A percentile compares a stretch with the other conserved stretches of the same genome.
Evolutionary conservation across 2,888 invertebrate genomes (phyloP).

Genomic region (Zelleria hepariella): DNA sequence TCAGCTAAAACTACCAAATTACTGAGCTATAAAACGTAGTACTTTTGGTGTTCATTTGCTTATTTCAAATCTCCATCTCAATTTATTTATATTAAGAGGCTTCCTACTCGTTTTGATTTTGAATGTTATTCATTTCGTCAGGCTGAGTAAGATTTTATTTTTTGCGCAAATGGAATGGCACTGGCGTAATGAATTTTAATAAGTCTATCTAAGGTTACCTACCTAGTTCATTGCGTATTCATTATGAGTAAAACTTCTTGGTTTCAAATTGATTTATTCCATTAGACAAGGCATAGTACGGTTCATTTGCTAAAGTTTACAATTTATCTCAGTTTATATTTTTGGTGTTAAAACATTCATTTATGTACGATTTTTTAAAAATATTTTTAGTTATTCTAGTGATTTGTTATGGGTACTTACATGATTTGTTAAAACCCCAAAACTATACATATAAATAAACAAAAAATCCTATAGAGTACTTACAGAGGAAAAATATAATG

Average conservation of each 20-base stretch:
- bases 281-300: neutral
- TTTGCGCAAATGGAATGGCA: conserved; percentile 31
- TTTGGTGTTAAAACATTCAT: too few relatives aligned
- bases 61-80: neutral
- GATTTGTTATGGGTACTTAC: too few relatives aligned
- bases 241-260: conserved; percentile 30
- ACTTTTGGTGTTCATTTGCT: neutral
- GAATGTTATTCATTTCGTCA: neutral
- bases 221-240: conserved; percentile 46
- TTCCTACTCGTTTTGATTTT: neutral
- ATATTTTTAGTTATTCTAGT: too few relatives aligned
- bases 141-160: conserved; percentile 19
- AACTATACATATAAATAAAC: too few relatives aligned
- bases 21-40: too few relatives aligned
- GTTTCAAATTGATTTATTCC: conserved; percentile 38
- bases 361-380: too few relatives aligned
- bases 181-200: conserved; percentile 41
- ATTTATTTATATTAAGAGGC: neutral
- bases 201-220: conserved; percentile 23
- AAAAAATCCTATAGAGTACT: too few relatives aligned
- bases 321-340: neutral
- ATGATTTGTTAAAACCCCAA: too few relatives aligned
- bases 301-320: neutral
- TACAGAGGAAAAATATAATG: too few relatives aligned
- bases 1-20: too few relatives aligned